Base-by-base conservation (phyloP, 2,113 vertebrate genomes). In the Struthio camelus region DNA sequence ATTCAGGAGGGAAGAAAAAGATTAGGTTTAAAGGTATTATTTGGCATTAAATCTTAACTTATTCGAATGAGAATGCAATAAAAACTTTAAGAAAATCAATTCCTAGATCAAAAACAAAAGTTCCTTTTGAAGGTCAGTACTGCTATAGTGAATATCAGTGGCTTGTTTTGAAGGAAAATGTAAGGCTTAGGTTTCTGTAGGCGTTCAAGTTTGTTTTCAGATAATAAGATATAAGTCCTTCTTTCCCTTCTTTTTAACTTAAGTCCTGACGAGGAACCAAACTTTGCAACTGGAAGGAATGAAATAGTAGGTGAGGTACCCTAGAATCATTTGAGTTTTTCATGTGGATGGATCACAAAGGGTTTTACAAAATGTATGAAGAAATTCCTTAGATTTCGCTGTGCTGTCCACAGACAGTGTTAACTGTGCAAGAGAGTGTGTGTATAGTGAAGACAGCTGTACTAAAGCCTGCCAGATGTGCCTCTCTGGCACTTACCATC, bases 11-110 rank as follows among this genome's bases (percentile, higher is more conserved):
- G 53, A 78, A 70, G 42, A 61, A 85, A 94, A 66, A 80, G 14
- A 92, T 86, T 54, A 89, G 13, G 64, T 95, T 88, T 83, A 96
- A 94, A 92, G 76, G 51, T 89, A 77, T 80, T 87, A 94, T 92
- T 96, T 89, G 44, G 13, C 66, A 71, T 97, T 95, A 97, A 82
- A 96, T 95, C 56, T 89, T 87, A 92, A 78, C 46, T 84, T 96
- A 90, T 86, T 84, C 64, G 69, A 94, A 44, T 53, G 44, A 94
- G 56, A 93, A 61, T 70, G 34, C 56, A 95, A 84, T 84, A 82
- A 89, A 97, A 85, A 7, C 59, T 93, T 94, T 24, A 91, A 86
- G 87, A 73, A 94, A 92, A 93, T 89, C 0, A 1, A 82, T 96
- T 86, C 38, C 67, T 75, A 82, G 40, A 80, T 76, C 53, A 44